Evolutionary conservation across 2,797 vertebrate species (phyloP).

Genomic region (Eutrigla gurnardus): DNA sequence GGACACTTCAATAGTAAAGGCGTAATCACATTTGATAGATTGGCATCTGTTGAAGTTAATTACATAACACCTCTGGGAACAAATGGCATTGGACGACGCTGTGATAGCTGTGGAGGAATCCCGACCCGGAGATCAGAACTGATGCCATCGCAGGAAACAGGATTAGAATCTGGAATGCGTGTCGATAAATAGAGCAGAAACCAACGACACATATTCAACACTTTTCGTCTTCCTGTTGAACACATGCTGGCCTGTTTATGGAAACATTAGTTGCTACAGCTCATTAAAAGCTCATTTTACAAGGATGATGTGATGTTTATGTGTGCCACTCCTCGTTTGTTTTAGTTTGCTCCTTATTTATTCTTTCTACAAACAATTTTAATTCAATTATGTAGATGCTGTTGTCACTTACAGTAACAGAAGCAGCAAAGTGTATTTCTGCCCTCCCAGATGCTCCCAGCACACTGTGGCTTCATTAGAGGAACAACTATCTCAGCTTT

Average conservation of each 20-base stretch:
- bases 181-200: constrained; percentile 4
- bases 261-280: not conserved
- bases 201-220: not conserved
- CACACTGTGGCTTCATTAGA: constrained; percentile 17
- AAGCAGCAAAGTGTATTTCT: constrained; percentile 4
- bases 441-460: not conserved
- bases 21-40: not conserved
- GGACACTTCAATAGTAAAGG: not conserved
- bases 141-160: not conserved
- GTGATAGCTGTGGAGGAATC: not conserved
- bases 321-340: constrained; percentile 6
- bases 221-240: not conserved
- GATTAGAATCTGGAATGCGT: constrained; percentile 12
- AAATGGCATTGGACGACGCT: not conserved
- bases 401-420: not conserved
- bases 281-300: constrained; percentile 14
- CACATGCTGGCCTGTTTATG: not conserved
- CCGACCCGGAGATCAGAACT: not conserved
- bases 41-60: not conserved
- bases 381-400: not conserved
- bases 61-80: not conserved
- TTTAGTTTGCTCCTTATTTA: not conserved
- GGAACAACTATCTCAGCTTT: constrained; percentile 13
- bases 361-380: not conserved
- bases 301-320: not conserved